Evolutionary conservation across 1,140 invertebrate species (phyloP).

Genomic region (Triops longicaudatus): DNA sequence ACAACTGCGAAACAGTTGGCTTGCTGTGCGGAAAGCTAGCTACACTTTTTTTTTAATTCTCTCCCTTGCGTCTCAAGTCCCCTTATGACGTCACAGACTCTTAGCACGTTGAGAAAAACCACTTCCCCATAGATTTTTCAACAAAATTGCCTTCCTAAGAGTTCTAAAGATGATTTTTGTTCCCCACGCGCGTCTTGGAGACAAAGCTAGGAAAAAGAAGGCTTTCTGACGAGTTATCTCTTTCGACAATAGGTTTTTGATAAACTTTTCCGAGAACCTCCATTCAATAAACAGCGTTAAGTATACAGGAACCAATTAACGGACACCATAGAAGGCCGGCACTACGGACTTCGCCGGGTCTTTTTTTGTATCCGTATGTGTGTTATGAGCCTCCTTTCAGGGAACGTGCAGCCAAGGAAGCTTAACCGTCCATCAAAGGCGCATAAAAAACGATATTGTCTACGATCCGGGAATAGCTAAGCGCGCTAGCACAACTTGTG

Average conservation of each 20-base stretch:
- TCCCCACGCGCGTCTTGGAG: neutral
- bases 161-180: neutral
- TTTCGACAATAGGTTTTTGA: neutral
- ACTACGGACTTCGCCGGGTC: neutral
- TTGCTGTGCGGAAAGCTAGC: neutral
- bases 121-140: neutral
- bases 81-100: neutral
- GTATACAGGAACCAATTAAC: neutral
- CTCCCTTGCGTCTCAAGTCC: neutral
- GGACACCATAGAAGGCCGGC: neutral
- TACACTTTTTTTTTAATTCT: neutral
- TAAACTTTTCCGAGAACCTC: neutral
- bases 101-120: neutral
- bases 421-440: neutral
- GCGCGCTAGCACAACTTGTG: neutral
- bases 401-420: neutral
- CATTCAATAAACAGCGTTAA: neutral
- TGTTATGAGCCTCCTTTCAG: too few species aligned
- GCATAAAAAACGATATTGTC: slow-evolving; percentile 4
- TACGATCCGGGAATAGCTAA: slow-evolving; percentile 1
- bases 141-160: neutral
- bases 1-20: neutral
- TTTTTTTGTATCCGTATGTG: neutral
- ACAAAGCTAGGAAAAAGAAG: too few species aligned
- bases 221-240: neutral